These are phyloP conservation scores for Arothron firmamentum DNA, from an alignment of 2,113 vertebrate species.

Conservation along the genomic window DNA sequence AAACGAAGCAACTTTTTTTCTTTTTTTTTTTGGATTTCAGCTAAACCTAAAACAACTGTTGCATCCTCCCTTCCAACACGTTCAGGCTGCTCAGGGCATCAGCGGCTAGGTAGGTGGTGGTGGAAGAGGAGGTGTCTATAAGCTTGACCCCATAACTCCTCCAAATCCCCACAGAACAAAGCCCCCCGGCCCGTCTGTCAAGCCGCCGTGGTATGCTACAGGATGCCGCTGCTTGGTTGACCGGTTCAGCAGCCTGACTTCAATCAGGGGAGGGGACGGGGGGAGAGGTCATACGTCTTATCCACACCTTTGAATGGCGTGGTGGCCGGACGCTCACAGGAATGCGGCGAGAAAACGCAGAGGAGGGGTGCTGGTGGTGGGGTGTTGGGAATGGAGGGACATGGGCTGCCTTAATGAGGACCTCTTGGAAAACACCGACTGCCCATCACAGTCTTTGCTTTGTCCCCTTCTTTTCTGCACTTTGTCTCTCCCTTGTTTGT, in stretches of 20 bases:
- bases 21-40: too few relatives aligned
- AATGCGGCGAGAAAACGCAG: slow-evolving; percentile 49
- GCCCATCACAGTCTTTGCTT: slow-evolving; percentile 59
- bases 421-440: slow-evolving; percentile 46
- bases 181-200: slow-evolving; percentile 57
- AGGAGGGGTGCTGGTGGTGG: slow-evolving; percentile 1
- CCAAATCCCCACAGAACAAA: slow-evolving; percentile 64
- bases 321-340: slow-evolving; percentile 64
- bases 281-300: slow-evolving; percentile 71
- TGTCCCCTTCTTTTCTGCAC: slow-evolving; percentile 27
- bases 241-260: slow-evolving; percentile 59
- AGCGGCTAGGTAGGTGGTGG: slow-evolving; percentile 8
- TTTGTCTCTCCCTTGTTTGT: slow-evolving; percentile 25
- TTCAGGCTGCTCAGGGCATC: slow-evolving; percentile 33
- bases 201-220: slow-evolving; percentile 58
- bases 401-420: slow-evolving; percentile 67
- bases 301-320: slow-evolving; percentile 73
- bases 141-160: slow-evolving; percentile 48
- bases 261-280: slow-evolving; percentile 57
- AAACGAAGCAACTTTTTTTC: too few relatives aligned
- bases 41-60: too few relatives aligned
- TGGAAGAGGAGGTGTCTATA: slow-evolving; percentile 58
- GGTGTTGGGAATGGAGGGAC: slow-evolving; percentile 17
- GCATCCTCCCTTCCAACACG: too few relatives aligned
- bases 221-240: slow-evolving; percentile 61